Evolutionary conservation across 2,888 invertebrate species (phyloP).

Genomic region (Eilema sororculum): DNA sequence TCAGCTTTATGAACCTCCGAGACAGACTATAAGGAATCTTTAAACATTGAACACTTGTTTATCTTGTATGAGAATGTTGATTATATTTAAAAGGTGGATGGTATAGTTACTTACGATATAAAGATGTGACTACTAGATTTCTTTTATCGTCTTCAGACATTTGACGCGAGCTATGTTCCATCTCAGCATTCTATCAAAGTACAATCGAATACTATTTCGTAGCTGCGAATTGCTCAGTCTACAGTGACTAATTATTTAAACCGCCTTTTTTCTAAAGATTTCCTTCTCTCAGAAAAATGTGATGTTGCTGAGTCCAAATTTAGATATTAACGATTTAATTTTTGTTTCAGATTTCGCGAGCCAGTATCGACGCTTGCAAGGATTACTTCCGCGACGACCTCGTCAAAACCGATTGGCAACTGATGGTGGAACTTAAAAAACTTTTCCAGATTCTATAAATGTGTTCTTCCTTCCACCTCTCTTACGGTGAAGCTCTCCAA

Average conservation of each 20-base stretch:
- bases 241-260: no score
- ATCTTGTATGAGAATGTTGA: not conserved
- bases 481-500: slow-evolving; percentile 60
- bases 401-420: slow-evolving; percentile 98
- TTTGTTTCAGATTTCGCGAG: slow-evolving; percentile 95
- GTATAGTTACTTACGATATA: not conserved
- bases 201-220: not conserved
- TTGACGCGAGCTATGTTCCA: not conserved
- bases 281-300: not conserved
- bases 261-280: no score
- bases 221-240: not conserved
- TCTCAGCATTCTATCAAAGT: not conserved
- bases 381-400: slow-evolving; percentile 99
- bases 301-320: not conserved
- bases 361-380: slow-evolving; percentile 99
- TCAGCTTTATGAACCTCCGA: not conserved
- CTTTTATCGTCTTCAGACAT: not conserved
- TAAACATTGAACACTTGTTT: not conserved
- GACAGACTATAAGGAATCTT: not conserved
- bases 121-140: not conserved
- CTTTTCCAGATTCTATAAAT: slow-evolving; percentile 96
- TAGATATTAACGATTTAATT: slow-evolving; percentile 5
- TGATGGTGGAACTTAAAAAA: slow-evolving; percentile 99
- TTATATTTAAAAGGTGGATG: not conserved
- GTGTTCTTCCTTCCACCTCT: slow-evolving; percentile 39